A percentile compares a stretch with the other conserved stretches of the same genome.
phyloP scores from a whole-genome alignment of 2,113 vertebrate genomes.

The Podiceps cristatus region DNA sequence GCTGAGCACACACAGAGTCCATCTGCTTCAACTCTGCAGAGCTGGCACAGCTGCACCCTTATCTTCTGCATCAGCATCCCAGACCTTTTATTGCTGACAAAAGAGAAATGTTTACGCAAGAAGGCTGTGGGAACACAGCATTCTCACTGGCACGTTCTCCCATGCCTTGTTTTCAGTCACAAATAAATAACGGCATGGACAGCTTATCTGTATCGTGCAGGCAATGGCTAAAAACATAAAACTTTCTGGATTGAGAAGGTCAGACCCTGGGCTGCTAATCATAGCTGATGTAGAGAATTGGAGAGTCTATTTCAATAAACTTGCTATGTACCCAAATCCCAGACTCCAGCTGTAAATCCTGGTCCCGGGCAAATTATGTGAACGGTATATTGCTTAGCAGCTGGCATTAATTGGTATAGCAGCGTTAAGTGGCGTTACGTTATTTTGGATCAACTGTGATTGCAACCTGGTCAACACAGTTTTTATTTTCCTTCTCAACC shows the following conservation, averaged over 20 bases:
- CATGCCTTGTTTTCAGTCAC: background rate
- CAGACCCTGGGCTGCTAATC: background rate
- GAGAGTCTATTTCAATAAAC: background rate
- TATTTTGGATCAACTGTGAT: background rate
- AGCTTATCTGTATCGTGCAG: background rate
- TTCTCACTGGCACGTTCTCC: background rate
- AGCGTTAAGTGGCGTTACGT: accelerated
- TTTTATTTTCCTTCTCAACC: background rate
- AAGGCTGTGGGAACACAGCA: conserved; percentile 21
- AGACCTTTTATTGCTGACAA: conserved; percentile 13
- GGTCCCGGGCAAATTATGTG: background rate
- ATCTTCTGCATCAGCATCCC: conserved; percentile 56
- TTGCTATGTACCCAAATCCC: background rate
- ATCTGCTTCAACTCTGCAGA: background rate
- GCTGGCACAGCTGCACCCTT: conserved; percentile 21
- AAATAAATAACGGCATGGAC: background rate
- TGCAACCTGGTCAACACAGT: no score
- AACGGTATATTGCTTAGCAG: background rate
- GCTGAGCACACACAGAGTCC: background rate
- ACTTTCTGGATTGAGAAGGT: background rate
- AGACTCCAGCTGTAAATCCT: background rate
- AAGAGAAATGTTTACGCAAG: background rate
- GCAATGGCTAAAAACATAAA: background rate
- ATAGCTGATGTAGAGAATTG: background rate
- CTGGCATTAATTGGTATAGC: background rate